These are phyloP conservation scores for Ectemnius continuus DNA, from an alignment of 2,888 invertebrate species.

Conservation along the genomic window DNA sequence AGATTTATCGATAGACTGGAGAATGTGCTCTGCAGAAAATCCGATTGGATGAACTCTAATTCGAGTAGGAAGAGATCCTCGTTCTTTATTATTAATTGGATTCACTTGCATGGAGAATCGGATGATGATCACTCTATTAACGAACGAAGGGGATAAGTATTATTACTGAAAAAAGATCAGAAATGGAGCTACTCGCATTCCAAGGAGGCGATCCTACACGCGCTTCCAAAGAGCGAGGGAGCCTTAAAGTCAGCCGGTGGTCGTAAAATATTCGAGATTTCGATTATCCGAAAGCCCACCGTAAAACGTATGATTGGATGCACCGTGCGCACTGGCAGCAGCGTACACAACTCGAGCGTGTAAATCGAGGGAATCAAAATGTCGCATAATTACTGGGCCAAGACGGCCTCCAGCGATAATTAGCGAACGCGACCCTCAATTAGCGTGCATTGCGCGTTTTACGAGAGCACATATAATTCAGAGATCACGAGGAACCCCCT, in stretches of 20 bases:
- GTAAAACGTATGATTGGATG: constrained; percentile 39
- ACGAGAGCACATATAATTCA: constrained; percentile 53
- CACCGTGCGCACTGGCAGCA: constrained; percentile 3
- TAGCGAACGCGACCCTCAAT: constrained; percentile 50
- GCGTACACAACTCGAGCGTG: constrained; percentile 9
- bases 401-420: constrained; percentile 37
- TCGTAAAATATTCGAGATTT: constrained; percentile 24
- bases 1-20: background rate
- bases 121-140: too few relatives aligned
- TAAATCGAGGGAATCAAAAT: constrained; percentile 50
- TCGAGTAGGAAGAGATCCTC: too few relatives aligned
- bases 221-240: too few relatives aligned
- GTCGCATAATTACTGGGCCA: constrained; percentile 49
- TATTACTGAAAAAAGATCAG: too few relatives aligned
- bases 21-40: too few relatives aligned
- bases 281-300: constrained; percentile 51
- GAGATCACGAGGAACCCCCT: constrained; percentile 37
- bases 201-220: too few relatives aligned
- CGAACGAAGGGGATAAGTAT: too few relatives aligned
- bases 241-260: too few relatives aligned
- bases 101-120: too few relatives aligned
- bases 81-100: too few relatives aligned
- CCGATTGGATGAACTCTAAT: too few relatives aligned
- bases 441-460: constrained; percentile 53
- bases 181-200: too few relatives aligned